phyloP scores from a whole-genome alignment of 2,113 vertebrate genomes.

The Boleophthalmus pectinirostris region DNA sequence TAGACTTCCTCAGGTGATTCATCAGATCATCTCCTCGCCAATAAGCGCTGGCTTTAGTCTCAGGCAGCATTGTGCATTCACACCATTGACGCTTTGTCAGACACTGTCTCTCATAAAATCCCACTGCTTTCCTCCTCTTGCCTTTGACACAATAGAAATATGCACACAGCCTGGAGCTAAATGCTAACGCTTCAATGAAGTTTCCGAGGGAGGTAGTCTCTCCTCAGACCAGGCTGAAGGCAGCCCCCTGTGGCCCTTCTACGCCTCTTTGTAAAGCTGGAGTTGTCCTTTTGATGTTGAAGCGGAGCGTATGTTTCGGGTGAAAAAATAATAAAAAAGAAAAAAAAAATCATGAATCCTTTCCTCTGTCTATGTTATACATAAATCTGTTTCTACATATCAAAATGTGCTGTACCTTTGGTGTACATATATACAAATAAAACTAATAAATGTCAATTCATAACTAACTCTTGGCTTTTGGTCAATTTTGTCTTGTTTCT shows the following conservation, averaged over 20 bases:
- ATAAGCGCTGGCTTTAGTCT: conserved; percentile 44
- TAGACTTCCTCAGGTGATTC: conserved; percentile 67
- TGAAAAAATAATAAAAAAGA: conserved; percentile 59
- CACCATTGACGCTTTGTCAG: conserved; percentile 22
- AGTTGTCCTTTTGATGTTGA: conserved; percentile 82
- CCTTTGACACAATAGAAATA: conserved; percentile 50
- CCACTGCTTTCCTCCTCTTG: conserved; percentile 57
- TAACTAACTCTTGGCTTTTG: conserved; percentile 76
- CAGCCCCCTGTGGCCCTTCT: conserved; percentile 66
- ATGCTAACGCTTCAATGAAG: conserved; percentile 27
- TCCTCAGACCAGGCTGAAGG: conserved; percentile 57
- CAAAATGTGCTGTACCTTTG: conserved; percentile 92
- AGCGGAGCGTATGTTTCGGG: conserved; percentile 55
- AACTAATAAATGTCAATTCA: conserved; percentile 97
- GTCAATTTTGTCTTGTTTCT: background rate
- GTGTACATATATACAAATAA: conserved; percentile 94
- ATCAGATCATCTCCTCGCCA: conserved; percentile 46
- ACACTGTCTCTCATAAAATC: conserved; percentile 22
- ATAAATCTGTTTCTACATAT: conserved; percentile 84
- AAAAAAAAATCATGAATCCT: conserved; percentile 66
- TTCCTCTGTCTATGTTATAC: conserved; percentile 75
- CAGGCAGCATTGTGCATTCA: conserved; percentile 41
- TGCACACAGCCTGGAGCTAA: conserved; percentile 47
- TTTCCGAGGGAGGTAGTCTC: conserved; percentile 39
- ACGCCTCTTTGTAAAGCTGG: conserved; percentile 79